Base-by-base conservation (phyloP, 2,113 vertebrate species). In the Trochalopteron elliotii region DNA sequence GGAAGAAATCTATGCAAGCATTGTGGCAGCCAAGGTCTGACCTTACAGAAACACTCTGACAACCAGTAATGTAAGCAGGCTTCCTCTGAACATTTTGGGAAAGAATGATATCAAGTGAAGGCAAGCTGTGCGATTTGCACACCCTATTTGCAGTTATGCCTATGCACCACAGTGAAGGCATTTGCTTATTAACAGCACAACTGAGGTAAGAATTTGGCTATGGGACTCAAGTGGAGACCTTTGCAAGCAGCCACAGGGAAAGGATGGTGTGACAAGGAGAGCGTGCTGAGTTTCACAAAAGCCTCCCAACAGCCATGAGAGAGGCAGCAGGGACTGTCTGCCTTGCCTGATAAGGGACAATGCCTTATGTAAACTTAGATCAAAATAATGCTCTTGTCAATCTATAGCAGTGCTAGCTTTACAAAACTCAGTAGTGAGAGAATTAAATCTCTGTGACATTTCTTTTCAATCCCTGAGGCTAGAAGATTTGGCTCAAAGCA, bases 241-340 rank as follows among this genome's bases (percentile, higher is more conserved):
- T 40, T 40, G 57, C 19, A 57, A 42, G 40, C 10, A 81, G 53
- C 35, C 24, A 2, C 1, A 28, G 42, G 21, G 60, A 22, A 65
- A 40, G 39, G 55, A 50, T 6, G 2, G 33, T 0, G 0, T 37
- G n/a, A 65, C 35, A 60, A 14, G 4, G 42, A 60, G 11, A 64
- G 28, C 0, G 0, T 1, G 3, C 44, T 19, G 22, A 52, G 31
- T 31, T 53, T 67, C 6, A 5, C 28, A 40, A 59, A 75, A 84
- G 12, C 63, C 75, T 89, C 69, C 56, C 42, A 28, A 7, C 0
- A 3, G 50, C 59, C 5, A 2, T 7, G 67, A 42, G 12, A 1
- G 11, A 78, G 56, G 42, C 1, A 8, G 27, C 15, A 4, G 74
- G 7, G 15, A 55, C 59, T 13, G 24, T 27, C 70, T 71, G 89